Evolutionary conservation across 53 echinoderm and acorn worm species (phyloP), one percentile per base, ranked within the genome.

Genomic region (Temnopleurus reevesii): DNA sequence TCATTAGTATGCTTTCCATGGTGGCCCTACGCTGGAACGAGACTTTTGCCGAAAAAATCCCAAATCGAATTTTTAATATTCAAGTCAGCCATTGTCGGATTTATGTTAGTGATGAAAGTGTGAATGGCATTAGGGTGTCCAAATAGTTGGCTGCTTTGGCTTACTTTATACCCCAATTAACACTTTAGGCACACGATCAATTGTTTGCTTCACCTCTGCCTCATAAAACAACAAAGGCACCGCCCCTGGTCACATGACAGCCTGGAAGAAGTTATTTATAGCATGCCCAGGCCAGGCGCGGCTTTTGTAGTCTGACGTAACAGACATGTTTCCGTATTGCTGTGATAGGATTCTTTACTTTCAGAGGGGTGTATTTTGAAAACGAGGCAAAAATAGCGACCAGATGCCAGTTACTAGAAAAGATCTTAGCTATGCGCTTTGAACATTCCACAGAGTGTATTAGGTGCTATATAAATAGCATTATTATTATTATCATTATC

Each of bases 231-330:
- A 59, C 61, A 59, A 85, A 85, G 86, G 59, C 86, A 85, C 86
- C 86, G 86, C 86, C 86, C 86, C 41, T 43, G 12, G 86, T 85
- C 83, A 83, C 83, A 55, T 83, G 83, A 83, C 86, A 85, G 86
- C 35, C 61, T 5, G 26, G 44, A 38, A 23, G 25, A 41, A 60
- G 59, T 61, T 85, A 85, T 85, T 85, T 85, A 85, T 85, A 85
- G 86, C 61, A 55, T 83, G 83, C 83, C 83, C 83, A 83, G 83
- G 83, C 83, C 83, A 83, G 83, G 83, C 54, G 83, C 55, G 55
- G 55, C 83, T 55, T 19, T 36, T 0, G 30, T 83, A 83, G 83
- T 55, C 83, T 83, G 34, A 35, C 33, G n/a, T 34, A 28, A 36
- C 83, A 55, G 36, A 55, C 83, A 15, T 55, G 54, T 80, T 51